Evolutionary conservation across 2,797 vertebrate genomes (phyloP).

Genomic region (Darevskia mixta): DNA sequence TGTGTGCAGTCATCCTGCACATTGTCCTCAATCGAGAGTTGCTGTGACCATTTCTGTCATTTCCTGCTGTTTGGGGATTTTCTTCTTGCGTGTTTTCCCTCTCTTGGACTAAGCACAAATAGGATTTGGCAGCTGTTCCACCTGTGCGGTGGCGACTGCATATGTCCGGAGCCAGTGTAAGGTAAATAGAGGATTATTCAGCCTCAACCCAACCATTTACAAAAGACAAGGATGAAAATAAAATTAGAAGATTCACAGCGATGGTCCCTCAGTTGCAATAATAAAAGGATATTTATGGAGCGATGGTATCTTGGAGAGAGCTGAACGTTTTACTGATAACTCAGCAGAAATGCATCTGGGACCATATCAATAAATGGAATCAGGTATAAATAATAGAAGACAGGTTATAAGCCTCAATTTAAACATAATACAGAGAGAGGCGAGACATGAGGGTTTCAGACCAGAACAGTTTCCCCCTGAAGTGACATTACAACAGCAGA

Average conservation of each 20-base stretch:
- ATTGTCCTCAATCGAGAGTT: too few species aligned
- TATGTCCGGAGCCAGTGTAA: too few species aligned
- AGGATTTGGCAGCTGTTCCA: too few species aligned
- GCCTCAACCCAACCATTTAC: neutral
- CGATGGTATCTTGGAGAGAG: conserved; percentile 19
- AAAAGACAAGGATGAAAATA: conserved; percentile 23
- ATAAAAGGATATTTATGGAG: neutral
- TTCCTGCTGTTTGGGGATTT: too few species aligned
- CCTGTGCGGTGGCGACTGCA: too few species aligned
- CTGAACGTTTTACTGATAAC: conserved; percentile 29
- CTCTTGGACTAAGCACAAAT: too few species aligned
- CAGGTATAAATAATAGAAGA: conserved; percentile 4
- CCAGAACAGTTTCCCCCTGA: neutral
- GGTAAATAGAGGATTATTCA: too few species aligned
- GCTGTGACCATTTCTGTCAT: too few species aligned
- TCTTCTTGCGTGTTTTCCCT: too few species aligned
- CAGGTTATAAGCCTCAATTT: conserved; percentile 27
- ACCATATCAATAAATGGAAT: neutral
- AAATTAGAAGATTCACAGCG: conserved; percentile 31
- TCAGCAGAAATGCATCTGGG: conserved; percentile 1
- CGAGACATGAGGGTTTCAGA: conserved; percentile 8
- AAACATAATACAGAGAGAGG: neutral
- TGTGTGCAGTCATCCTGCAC: too few species aligned
- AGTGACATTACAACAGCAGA: neutral
- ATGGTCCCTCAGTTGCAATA: neutral